Percentiles rank a stretch among this genome's conserved stretches.
Evolutionary conservation across 1,140 invertebrate genomes (phyloP).

Genomic region (Sesamia nonagrioides): DNA sequence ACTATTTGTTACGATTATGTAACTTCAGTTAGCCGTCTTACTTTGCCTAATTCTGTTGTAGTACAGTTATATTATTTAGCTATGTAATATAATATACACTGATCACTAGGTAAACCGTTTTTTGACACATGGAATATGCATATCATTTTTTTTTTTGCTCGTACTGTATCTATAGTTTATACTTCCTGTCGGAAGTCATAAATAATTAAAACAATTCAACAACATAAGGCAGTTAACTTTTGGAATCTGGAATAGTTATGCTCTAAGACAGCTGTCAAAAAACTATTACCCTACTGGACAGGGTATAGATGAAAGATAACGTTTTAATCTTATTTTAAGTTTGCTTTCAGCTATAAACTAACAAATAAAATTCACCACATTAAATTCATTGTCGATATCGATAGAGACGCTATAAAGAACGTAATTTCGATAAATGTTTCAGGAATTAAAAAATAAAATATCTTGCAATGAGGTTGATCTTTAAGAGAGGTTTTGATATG

Average conservation of each 20-base stretch:
- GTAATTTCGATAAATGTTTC: no score
- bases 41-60: not conserved
- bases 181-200: no score
- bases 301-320: not conserved
- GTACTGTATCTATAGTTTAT: no score
- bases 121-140: no score
- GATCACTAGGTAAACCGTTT: no score
- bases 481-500: not conserved
- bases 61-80: not conserved
- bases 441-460: not conserved
- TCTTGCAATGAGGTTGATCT: not conserved
- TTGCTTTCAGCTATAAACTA: slow-evolving; percentile 7
- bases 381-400: not conserved
- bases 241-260: no score
- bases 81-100: not conserved
- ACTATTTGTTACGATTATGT: not conserved
- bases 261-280: no score
- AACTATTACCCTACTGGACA: no score
- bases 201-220: no score
- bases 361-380: not conserved
- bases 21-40: not conserved
- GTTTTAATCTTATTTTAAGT: not conserved
- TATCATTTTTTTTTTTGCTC: no score
- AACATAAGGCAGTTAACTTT: no score
- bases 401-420: not conserved